Base-by-base conservation (phyloP, 2,113 vertebrate genomes). In the Neoarius graeffei region DNA sequence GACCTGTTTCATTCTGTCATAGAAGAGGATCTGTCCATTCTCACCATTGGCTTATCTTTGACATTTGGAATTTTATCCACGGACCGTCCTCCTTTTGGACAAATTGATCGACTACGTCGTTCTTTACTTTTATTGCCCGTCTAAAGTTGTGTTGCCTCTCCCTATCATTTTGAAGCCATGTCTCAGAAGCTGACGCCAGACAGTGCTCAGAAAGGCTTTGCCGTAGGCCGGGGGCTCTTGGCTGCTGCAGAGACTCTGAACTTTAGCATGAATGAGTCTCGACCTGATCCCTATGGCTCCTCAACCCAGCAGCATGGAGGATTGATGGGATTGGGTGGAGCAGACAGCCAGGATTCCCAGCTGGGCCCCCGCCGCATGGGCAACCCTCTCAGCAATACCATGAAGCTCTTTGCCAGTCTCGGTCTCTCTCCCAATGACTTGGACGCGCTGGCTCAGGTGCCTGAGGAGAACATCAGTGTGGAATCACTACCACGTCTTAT, bases 371-470 rank as follows among this genome's bases (percentile, higher is more conserved):
- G 48, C 94, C 94, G 96, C 89, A 93, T 89, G 0, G 85, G 93
- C 0, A 86, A 94, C 94, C 96, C 97, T 93, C 93, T 98, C 95
- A 96, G 97, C 95, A 97, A 96, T 96, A 98, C 97, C 91, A 98
- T 97, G 97, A 99, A 98, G 93, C 97, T 99, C 94, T 97, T 99
- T 94, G 96, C 96, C 95, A 98, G 97, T 95, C 96, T 99, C 94
- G 98, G 98, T 92, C 96, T 99, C 93, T 98, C 97, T 89, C 94
- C 97, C 93, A 96, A 96, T 90, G 98, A 99, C 95, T 97, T 99
- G 95, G 97, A 99, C 88, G 96, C 97, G 94, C 96, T 99, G 95
- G 98, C 97, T 89, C 96, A 98, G 90, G 97, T 98, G 94, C 98
- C 98, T 23, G 98, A 99, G 93, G 97, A 99, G 90, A 97, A 98